Percentiles rank a stretch among this genome's conserved stretches.
Evolutionary conservation across 2,888 invertebrate genomes (phyloP).

Genomic region (Tipula lateralis): DNA sequence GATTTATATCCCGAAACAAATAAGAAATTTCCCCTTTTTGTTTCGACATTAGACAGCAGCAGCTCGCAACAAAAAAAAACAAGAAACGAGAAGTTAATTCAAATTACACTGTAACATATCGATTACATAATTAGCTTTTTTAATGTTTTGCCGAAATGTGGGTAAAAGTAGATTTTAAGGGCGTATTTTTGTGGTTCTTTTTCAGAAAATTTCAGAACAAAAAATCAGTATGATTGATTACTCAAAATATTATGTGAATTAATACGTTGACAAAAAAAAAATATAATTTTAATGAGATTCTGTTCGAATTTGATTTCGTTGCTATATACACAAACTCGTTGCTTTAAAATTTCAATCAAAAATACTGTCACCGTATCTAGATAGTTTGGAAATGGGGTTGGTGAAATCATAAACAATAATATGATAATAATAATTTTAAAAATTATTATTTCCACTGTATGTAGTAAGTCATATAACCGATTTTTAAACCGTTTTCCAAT

Average conservation of each 20-base stretch:
- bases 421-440: background rate
- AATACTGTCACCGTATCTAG: background rate
- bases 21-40: slow-evolving; percentile 6
- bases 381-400: background rate
- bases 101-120: slow-evolving; percentile 31
- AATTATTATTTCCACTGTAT: background rate
- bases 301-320: background rate
- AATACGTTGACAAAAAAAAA: background rate
- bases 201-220: background rate
- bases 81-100: background rate
- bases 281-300: background rate
- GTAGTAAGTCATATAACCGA: background rate
- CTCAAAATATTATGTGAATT: background rate
- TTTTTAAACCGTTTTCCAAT: background rate
- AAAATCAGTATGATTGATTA: background rate
- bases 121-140: slow-evolving; percentile 32
- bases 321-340: no score
- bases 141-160: slow-evolving; percentile 19
- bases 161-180: background rate
- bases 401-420: background rate
- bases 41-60: background rate
- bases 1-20: slow-evolving; percentile 28
- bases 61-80: background rate
- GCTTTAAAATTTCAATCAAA: background rate
- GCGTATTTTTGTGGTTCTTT: background rate